Base-by-base conservation (phyloP, 2,888 invertebrate genomes). In the Agonum fuliginosum region DNA sequence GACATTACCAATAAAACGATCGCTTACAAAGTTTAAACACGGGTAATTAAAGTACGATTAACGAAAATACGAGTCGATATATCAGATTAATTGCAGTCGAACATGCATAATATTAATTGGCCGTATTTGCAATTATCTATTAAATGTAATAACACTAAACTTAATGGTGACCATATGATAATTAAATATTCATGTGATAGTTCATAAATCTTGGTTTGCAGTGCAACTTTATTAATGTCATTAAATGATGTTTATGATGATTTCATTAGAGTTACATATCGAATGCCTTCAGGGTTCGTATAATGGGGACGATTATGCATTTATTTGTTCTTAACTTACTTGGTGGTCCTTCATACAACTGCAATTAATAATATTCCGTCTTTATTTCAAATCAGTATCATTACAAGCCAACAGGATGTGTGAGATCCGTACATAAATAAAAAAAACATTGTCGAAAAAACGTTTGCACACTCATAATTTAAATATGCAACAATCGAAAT, bases 121-220 rank as follows among this genome's bases (percentile, higher is more conserved):
- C 48, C 48, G 48, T 19, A 73, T 58, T 58, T 48, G 75, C 65
- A 67, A 72, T 72, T 75, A 75, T 67, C 67, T 67, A 75, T 46
- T 67, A 75, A 75, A 75, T 74, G 74, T 74, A 74, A 74, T 75
- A 75, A 75, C 75, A 75, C 46, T 75, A 30, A 37, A 67, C 30
- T 75, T 67, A 67, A 75, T 75, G 43, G 27, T 30, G 22, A 74
- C 65, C 41, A 48, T 69, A 71, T 51, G 46, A 74, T 74, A 62
- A 74, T 65, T 74, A 17, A 27, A 62, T 62, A 62, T 62, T 62
- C 58, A 62, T 62, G 30, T 27, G 46, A 46, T 46, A 71, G 19
- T 24, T 46, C 22, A 74, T 74, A 74, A 74, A 74, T 74, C 74
- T 62, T 30, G 12, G 19, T 62, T 65, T 27, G 65, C 51, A 12